These are phyloP conservation scores for Thumatha senex DNA, from an alignment of 2,888 invertebrate genomes.

Conservation along the genomic window DNA sequence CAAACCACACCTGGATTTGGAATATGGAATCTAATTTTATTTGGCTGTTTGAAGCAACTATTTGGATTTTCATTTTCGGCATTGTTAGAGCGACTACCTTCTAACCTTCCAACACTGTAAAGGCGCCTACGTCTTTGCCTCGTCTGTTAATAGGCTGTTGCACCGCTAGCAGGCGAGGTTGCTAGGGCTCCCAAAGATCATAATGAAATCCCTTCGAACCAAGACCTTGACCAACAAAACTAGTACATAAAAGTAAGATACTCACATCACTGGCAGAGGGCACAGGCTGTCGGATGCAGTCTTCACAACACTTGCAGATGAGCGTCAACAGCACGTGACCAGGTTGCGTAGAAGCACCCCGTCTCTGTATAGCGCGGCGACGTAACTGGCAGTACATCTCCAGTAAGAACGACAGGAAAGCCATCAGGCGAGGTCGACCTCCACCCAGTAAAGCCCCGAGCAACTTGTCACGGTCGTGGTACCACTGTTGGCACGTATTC, in stretches of 20 bases:
- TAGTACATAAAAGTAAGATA: conserved; percentile 8
- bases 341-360: conserved; percentile 79
- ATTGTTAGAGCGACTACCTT: too few species aligned
- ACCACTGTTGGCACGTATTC: conserved; percentile 95
- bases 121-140: too few species aligned
- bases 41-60: too few species aligned
- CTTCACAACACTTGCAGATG: conserved; percentile 94
- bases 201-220: too few species aligned
- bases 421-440: conserved; percentile 88
- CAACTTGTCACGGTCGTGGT: conserved; percentile 87
- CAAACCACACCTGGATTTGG: too few species aligned
- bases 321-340: conserved; percentile 91
- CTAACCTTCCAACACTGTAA: too few species aligned
- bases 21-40: too few species aligned
- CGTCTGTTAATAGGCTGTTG: too few species aligned
- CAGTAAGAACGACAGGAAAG: conserved; percentile 94
- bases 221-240: too few species aligned
- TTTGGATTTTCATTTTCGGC: too few species aligned
- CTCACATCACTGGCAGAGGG: conserved; percentile 91
- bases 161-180: too few species aligned
- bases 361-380: conserved; percentile 84
- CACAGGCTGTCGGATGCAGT: conserved; percentile 92
- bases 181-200: too few species aligned
- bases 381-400: conserved; percentile 96
- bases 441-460: conserved; percentile 82